Conservation (phyloP, 2,888 invertebrate species). For the Noctua fimbriata region DNA sequence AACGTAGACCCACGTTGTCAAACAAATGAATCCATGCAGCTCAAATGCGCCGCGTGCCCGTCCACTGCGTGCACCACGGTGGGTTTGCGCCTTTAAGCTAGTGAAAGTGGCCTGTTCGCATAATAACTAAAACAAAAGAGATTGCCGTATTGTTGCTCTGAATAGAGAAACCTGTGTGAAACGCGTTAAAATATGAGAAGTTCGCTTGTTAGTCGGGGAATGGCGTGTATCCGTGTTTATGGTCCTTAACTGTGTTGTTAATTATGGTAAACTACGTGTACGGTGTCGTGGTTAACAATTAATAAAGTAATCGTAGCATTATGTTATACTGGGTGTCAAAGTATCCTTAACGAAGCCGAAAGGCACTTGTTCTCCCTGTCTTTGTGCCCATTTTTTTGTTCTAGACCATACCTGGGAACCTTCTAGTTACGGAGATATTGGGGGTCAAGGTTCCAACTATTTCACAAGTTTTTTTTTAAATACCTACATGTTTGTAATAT, state of each 20-base stretch:
- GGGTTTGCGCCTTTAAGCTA: neutral
- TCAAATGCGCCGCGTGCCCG: too few relatives aligned
- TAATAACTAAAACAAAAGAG: slow-evolving; percentile 42
- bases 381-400: too few relatives aligned
- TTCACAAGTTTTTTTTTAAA: too few relatives aligned
- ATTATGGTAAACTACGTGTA: neutral
- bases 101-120: slow-evolving; percentile 57
- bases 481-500: too few relatives aligned
- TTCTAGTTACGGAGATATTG: too few relatives aligned
- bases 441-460: too few relatives aligned
- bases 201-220: slow-evolving; percentile 19
- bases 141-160: slow-evolving; percentile 40
- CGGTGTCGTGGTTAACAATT: slow-evolving; percentile 1
- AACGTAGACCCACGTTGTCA: too few relatives aligned
- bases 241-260: neutral
- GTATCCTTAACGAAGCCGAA: too few relatives aligned
- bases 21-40: too few relatives aligned
- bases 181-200: slow-evolving; percentile 35
- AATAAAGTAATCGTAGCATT: neutral
- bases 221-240: neutral
- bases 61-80: too few relatives aligned
- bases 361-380: too few relatives aligned
- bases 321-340: neutral
- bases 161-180: slow-evolving; percentile 29
- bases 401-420: too few relatives aligned